Percentiles rank a stretch among this genome's conserved stretches.
These are phyloP conservation scores for Ennomos erosarius DNA, from an alignment of 2,888 invertebrate species.

Conservation along the genomic window DNA sequence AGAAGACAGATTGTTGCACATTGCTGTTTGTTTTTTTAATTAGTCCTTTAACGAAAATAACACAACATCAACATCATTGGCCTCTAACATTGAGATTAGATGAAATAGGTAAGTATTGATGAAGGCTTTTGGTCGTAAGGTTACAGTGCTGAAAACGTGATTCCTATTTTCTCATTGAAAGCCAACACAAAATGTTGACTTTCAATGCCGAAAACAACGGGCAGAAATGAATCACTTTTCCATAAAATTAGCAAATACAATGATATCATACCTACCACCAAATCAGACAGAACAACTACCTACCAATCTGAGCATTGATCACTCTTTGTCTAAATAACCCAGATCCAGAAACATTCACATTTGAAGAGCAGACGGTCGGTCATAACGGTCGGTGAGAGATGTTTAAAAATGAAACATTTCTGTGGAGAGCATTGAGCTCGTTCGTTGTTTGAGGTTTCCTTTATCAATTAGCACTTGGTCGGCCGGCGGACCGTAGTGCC, in stretches of 20 bases:
- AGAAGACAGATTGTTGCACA: too few species aligned
- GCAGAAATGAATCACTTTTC: constrained; percentile 22
- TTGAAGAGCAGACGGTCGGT: constrained; percentile 58
- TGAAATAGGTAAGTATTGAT: neutral
- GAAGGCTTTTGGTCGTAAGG: too few species aligned
- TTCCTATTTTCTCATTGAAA: too few species aligned
- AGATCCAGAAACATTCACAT: constrained; percentile 42
- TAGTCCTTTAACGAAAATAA: neutral
- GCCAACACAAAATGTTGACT: too few species aligned
- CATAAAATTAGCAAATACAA: constrained; percentile 6
- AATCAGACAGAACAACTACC: constrained; percentile 3
- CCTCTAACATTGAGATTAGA: too few species aligned
- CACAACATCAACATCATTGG: too few species aligned
- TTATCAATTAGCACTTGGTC: constrained; percentile 83
- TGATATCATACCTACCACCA: constrained; percentile 13
- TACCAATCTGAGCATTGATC: constrained; percentile 14
- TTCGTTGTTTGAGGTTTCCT: constrained; percentile 84
- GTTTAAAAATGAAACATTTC: constrained; percentile 84
- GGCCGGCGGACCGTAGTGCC: constrained; percentile 80
- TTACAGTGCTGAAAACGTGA: neutral
- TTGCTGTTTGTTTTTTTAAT: too few species aligned
- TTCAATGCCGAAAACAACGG: too few species aligned
- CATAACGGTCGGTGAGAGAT: constrained; percentile 77
- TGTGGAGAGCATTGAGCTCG: constrained; percentile 83
- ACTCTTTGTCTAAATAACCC: constrained; percentile 42